Base-by-base conservation (phyloP, 1,140 invertebrate genomes). In the Acromyrmex charruanus region DNA sequence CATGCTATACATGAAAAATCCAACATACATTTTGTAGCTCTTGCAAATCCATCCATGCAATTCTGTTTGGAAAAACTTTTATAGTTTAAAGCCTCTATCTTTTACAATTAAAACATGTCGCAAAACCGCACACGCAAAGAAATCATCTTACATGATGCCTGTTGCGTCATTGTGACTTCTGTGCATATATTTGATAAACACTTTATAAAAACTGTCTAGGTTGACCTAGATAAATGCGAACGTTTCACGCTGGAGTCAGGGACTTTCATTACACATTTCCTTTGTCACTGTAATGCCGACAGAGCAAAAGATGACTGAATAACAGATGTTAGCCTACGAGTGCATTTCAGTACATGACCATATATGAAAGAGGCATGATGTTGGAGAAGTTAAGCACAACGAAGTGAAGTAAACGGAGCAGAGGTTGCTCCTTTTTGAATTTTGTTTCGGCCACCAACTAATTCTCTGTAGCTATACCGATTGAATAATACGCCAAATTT, bases 301-400 rank as follows among this genome's bases (percentile, higher is more conserved):
- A 51, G 80, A 28, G 39, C 14, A 31, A 82, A 51, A 21, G 66
- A 84, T 25, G 69, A 49, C 14, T 6, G 55, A 59, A 10, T 59
- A 82, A 84, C 80, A 84, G 80, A 84, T 84, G 80, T 84, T 84
- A 51, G 80, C 21, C n/a, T 7, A 59, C 59, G 44, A 39, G n/a
- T 80, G n/a, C 28, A 81, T 71, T 25, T 7, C 44, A n/a, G 18
- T 31, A 44, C 77, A 66, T 44, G 2, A 44, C 39, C 39, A 44
- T 44, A 44, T 7, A 44, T 3, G 4, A 44, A 31, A 25, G 7
- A 71, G 18, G 5, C n/a, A 12, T 10, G 18, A 80, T 28, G 25
- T 25, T 28, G 14, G 7, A 2, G 31, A 25, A 4, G 14, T 81
- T 25, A n/a, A 55, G 6, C 31, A 5, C 31, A n/a, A 9, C 9